Base-by-base conservation (phyloP, 2,888 invertebrate genomes). In the Erpobdella octoculata region DNA sequence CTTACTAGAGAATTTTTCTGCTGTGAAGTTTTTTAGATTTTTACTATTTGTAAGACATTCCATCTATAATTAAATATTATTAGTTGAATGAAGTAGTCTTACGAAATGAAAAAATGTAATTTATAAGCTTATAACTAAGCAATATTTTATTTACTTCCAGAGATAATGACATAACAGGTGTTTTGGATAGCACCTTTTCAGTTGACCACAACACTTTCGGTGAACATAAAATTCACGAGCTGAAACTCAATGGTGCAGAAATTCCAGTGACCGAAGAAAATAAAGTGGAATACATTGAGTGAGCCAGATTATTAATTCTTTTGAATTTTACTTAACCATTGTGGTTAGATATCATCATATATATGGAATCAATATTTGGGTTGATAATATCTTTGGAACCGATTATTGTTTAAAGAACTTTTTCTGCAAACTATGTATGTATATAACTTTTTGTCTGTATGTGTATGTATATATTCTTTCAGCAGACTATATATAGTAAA, bases 151-250 rank as follows among this genome's bases (percentile, higher is more conserved):
- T 8, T 53, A 33, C n/a, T 77, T 78, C 18, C 80, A 86, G 85
- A 72, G 83, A 85, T 59, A 86, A 86, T 78, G 82, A 85, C 76
- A 85, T 86, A 68, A 83, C 83, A 48, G 83, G 80, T 65, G 82
- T 86, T 33, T 79, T 86, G 70, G 94, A 96, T 82, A 93, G 93
- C 41, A 91, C 92, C 12, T 96, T 96, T 85, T 91, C 92, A 48
- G 95, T 96, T 46, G 94, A 95, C 81, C 93, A 93, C 81, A 92
- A 93, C 79, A 91, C 92, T 78, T 96, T 94, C 84, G 96, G 96
- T 41, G 90, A 91, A 25, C 86, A 95, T 58, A 90, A 92, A 78
- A 91, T 92, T 78, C 91, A 93, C 81, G 96, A 96, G 82, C 85
- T 96, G 61, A 93, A 94, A 80, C 90, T 93, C 4, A 90, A 91